A percentile compares a stretch with the other conserved stretches of the same genome.
Conservation (phyloP, 2,888 invertebrate genomes). For the Drosophila aldrichi region DNA sequence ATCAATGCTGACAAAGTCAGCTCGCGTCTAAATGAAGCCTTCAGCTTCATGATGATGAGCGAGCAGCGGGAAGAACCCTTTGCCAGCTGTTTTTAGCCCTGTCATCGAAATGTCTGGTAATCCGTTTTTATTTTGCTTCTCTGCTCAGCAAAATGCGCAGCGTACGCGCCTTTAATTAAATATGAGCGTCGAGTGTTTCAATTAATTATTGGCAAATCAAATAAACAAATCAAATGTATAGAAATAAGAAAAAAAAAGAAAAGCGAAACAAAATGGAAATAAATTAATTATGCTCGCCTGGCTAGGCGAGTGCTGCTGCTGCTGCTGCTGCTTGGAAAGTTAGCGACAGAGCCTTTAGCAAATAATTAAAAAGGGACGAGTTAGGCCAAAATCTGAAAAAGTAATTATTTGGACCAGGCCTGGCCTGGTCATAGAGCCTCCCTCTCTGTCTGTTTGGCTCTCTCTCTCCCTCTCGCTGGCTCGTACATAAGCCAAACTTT, state of each 20-base stretch:
- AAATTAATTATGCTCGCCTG: conserved; percentile 73
- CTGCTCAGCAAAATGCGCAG: conserved; percentile 12
- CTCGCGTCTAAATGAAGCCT: conserved; percentile 38
- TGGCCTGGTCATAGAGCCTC: no score
- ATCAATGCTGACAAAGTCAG: conserved; percentile 50
- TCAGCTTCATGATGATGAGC: conserved; percentile 21
- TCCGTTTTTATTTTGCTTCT: conserved; percentile 23
- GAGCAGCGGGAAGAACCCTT: neutral
- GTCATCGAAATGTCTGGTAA: conserved; percentile 44
- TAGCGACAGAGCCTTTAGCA: conserved; percentile 67
- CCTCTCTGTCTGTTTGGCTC: neutral
- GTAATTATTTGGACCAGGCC: conserved; percentile 69
- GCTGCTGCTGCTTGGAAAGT: conserved; percentile 17
- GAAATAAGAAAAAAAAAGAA: neutral
- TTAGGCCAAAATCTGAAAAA: conserved; percentile 72
- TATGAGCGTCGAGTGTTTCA: conserved; percentile 52
- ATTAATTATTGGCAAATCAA: conserved; percentile 68
- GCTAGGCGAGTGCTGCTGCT: conserved; percentile 15
- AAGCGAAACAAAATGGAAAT: conserved; percentile 51
- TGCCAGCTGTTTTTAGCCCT: conserved; percentile 38
- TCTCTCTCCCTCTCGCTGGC: no score
- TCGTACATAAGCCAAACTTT: conserved; percentile 58
- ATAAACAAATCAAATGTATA: conserved; percentile 10
- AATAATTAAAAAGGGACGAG: conserved; percentile 77
- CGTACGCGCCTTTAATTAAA: conserved; percentile 48